Base-by-base conservation (phyloP, 2,888 invertebrate genomes). In the Homarus gammarus region DNA sequence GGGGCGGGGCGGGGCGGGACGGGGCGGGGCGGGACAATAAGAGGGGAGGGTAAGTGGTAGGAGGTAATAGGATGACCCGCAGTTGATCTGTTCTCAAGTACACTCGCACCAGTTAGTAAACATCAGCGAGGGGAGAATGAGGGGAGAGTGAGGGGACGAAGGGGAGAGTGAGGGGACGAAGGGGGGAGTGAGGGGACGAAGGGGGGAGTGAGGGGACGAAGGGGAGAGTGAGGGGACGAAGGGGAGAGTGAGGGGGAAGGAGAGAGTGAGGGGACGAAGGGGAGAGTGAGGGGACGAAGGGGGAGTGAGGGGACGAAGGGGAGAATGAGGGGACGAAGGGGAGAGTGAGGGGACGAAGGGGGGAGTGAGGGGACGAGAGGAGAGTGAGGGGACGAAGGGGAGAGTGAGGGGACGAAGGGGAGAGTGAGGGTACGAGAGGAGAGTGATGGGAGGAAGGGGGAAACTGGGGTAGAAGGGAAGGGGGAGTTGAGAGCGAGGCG, bases 31-130 rank as follows among this genome's bases (percentile, higher is more conserved):
- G 0, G 27, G 56, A 22, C 18, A 22, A 22, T 12, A 22, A 12
- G 64, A 27, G 27, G 64, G 18, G 64, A 27, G 64, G n/a, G 22
- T 36, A 44, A 44, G 73, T 73, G 75, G 75, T 44, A 15, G 75
- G 27, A 27, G 8, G 75, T 75, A 75, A 75, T 75, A 31, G 75
- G 75, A 75, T 75, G 75, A 75, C 85, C 85, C 78, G 61, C 49
- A 78, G 85, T 85, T 85, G 85, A 85, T 85, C 85, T 85, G 77
- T 77, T 85, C 68, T 78, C 78, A 85, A 85, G 85, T 49, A 68
- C 85, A 15, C 49, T 85, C 68, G 8, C 27, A 75, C 75, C 75
- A 75, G 75, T 75, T 31, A 15, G 75, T 75, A 75, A 75, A 75
- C 44, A 75, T 44, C 10, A n/a, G 75, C 27, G 75, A 40, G 75